Evolutionary conservation across 1,140 invertebrate genomes (phyloP).

Genomic region (Paramacrobiotus metropolitanus): DNA sequence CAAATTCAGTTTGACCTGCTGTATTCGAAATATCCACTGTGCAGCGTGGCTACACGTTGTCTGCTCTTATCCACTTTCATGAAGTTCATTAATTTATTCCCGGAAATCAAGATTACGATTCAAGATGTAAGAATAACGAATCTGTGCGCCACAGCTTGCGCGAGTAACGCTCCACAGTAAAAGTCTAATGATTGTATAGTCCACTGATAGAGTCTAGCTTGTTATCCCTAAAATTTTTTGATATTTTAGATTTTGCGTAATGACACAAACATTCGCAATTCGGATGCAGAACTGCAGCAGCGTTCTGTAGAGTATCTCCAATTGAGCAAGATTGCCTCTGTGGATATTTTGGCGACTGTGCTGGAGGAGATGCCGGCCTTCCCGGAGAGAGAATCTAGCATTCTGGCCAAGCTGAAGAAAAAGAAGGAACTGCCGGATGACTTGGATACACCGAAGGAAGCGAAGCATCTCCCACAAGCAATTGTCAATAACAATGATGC

Average conservation of each 20-base stretch:
- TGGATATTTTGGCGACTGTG: constrained; percentile 90
- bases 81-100: constrained; percentile 97
- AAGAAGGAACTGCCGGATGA: constrained; percentile 42
- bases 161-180: no score
- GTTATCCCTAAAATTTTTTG: constrained; percentile 6
- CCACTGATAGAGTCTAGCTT: no score
- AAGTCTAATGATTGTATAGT: no score
- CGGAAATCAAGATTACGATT: constrained; percentile 86
- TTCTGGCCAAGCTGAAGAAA: constrained; percentile 76
- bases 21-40: constrained; percentile 96
- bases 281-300: constrained; percentile 95
- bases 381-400: constrained; percentile 91
- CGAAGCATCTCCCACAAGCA: constrained; percentile 17
- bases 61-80: constrained; percentile 91
- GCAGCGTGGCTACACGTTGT: constrained; percentile 81
- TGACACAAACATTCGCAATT: constrained; percentile 82
- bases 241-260: constrained; percentile 45
- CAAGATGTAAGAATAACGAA: constrained; percentile 59
- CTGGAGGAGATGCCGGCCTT: constrained; percentile 99
- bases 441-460: constrained; percentile 17
- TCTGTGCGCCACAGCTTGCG: not conserved
- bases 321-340: constrained; percentile 77
- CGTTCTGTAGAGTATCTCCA: constrained; percentile 93
- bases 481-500: constrained; percentile 14
- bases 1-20: constrained; percentile 83